Evolutionary conservation across 2,113 vertebrate genomes (phyloP).

Genomic region (Dascyllus trimaculatus): DNA sequence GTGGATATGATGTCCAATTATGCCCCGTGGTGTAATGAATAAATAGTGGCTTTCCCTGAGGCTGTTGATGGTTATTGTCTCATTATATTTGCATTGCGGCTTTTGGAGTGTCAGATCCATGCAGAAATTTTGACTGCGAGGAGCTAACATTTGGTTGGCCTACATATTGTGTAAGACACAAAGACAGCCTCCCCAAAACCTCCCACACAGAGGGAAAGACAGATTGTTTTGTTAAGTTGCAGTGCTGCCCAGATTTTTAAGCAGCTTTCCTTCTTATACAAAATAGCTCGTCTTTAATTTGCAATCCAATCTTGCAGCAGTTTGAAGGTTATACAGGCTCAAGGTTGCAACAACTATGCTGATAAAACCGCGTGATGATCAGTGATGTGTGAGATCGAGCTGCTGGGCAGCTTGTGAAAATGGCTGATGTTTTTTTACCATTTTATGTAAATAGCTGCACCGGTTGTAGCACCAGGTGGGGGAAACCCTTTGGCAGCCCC

Average conservation of each 20-base stretch:
- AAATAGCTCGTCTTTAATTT: conserved; percentile 1
- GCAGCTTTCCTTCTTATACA: conserved; percentile 20
- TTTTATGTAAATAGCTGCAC: conserved; percentile 14
- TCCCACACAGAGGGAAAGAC: conserved; percentile 27
- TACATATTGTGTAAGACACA: conserved; percentile 40
- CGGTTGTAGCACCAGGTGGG: conserved; percentile 24
- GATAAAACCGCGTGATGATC: not conserved
- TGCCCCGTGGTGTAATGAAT: conserved; percentile 36
- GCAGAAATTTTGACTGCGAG: conserved; percentile 36
- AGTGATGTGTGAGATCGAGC: conserved; percentile 3
- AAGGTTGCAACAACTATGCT: not conserved
- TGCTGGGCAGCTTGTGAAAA: conserved; percentile 7
- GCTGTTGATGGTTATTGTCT: conserved; percentile 49
- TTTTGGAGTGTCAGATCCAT: conserved; percentile 35
- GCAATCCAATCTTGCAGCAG: not conserved
- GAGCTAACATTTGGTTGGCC: conserved; percentile 48
- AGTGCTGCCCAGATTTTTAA: conserved; percentile 5
- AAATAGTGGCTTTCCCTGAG: conserved; percentile 46
- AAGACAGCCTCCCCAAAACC: conserved; percentile 18
- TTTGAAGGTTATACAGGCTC: not conserved
- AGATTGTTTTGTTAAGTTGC: conserved; percentile 30
- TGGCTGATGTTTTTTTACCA: not conserved
- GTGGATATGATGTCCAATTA: conserved; percentile 48
- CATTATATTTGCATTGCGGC: conserved; percentile 41
- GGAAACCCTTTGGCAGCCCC: conserved; percentile 15